Base-by-base conservation (phyloP, 2,888 invertebrate genomes). In the Podabrus alpinus region DNA sequence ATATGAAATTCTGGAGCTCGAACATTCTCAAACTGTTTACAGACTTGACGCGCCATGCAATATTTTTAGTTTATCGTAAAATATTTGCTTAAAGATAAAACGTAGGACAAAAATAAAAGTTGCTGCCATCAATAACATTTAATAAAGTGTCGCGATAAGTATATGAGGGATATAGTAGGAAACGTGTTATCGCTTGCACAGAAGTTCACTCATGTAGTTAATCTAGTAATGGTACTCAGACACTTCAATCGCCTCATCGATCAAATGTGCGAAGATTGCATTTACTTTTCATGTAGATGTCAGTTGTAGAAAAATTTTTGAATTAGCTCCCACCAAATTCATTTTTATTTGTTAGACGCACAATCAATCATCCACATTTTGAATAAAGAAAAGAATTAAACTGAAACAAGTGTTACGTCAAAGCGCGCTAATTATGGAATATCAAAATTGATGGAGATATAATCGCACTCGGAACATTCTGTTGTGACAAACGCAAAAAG, bases 61-160 rank as follows among this genome's bases (percentile, higher is more conserved):
- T 81, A 79, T 80, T 80, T 77, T 72, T 72, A 72, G 77, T 80
- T 82, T 81, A 82, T 82, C 81, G 69, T 82, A 78, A 81, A 81
- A 81, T 82, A 82, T 82, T 82, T 80, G 78, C 71, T 75, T 76
- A 76, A 78, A 81, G 80, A 81, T 81, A 81, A 80, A 78, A 71
- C 60, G 71, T 29, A 71, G 69, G 73, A 79, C 76, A 80, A 78
- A 78, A 80, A 79, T 79, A 80, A 80, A 81, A 81, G 78, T 79
- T 77, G 79, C 79, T 72, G 78, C 79, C 81, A 81, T 78, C 80
- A 79, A 80, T 79, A 81, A 80, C 79, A 80, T 81, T 80, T 81
- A 81, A 81, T 80, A 79, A 78, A 78, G 75, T 75, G 77, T 73
- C 69, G 59, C 62, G 77, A 77, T 78, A 75, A 70, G 69, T 78